A percentile compares a stretch with the other conserved stretches of the same genome.
phyloP scores from a whole-genome alignment of 2,888 invertebrate species.

The Watsonalla binaria region DNA sequence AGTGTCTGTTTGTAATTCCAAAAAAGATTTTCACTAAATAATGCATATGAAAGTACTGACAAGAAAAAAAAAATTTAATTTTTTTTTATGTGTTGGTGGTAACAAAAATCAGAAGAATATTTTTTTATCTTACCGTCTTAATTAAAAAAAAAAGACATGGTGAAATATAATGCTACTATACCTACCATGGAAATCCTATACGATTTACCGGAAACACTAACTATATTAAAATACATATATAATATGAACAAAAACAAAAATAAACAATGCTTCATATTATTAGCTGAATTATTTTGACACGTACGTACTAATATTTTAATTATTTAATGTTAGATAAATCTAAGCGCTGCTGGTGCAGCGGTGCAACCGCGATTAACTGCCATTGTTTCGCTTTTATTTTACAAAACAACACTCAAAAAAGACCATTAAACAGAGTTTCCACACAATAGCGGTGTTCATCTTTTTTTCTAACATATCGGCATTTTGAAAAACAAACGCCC shows the following conservation, averaged over 20 bases:
- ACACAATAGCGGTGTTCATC: not conserved
- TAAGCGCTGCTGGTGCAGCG: not conserved
- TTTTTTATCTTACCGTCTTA: no score
- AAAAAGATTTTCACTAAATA: no score
- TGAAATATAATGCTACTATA: constrained; percentile 7
- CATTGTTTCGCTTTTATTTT: constrained; percentile 1
- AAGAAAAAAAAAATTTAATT: no score
- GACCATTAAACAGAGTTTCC: not conserved
- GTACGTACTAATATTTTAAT: not conserved
- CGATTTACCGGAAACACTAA: constrained; percentile 6
- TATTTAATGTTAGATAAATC: not conserved
- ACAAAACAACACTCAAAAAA: not conserved
- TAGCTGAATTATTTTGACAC: not conserved
- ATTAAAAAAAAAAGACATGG: not conserved
- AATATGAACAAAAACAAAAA: not conserved
- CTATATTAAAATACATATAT: constrained; percentile 5
- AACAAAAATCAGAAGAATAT: no score
- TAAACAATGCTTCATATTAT: not conserved
- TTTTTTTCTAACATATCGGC: not conserved
- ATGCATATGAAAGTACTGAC: no score
- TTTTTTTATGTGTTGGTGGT: no score
- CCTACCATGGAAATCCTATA: constrained; percentile 60
- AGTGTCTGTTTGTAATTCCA: no score
- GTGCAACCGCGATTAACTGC: not conserved
- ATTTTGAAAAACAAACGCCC: constrained; percentile 8